Evolutionary conservation across 2,888 invertebrate species (phyloP), one percentile per base, ranked within the genome.

Genomic region (Heteromurus nitidus): DNA sequence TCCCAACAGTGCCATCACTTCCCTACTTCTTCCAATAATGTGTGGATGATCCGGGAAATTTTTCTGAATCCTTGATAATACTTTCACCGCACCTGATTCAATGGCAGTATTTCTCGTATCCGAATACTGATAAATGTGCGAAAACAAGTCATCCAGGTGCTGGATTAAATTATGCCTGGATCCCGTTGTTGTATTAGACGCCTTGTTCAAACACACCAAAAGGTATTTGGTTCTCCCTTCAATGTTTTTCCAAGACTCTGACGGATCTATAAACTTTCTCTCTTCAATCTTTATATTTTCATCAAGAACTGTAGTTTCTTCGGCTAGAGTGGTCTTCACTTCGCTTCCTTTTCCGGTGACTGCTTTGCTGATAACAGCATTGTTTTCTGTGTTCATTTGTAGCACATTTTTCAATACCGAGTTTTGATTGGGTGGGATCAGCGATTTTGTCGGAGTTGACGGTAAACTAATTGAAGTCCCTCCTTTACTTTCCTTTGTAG

Each of bases 41-140:
- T 69, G 68, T 0, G 36, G 2, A 50, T 86, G 80, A 24, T 75
- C 74, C 1, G 68, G 47, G 64, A 82, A 67, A 11, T 30, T 65
- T 62, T 84, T 86, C 11, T 82, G 7, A 68, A 87, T 28, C 64
- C 83, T 86, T 2, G 64, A 18, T 26, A 87, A 44, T 9, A 65
- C 64, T 55, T 82, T 85, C 0, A 85, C 30, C 18, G 80, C 85
- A 18, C 85, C 85, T 36, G 72, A 93, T 91, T 94, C 94, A 60
- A 94, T 92, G 84, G 95, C 94, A 84, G 92, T 91, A 88, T 93
- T 92, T 87, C 93, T 91, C 2, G 94, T 92, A 87, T 94, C 93
- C 0, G 95, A 94, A 89, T 93, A 94, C 86, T 93, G 91, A 85
- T 92, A 91, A n/a, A 96, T 89, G 88, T 96, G 95, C 0, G 90